Evolutionary conservation across 1,140 invertebrate genomes (phyloP), one percentile per base, ranked within the genome.

Genomic region (Procambarus virginalis): DNA sequence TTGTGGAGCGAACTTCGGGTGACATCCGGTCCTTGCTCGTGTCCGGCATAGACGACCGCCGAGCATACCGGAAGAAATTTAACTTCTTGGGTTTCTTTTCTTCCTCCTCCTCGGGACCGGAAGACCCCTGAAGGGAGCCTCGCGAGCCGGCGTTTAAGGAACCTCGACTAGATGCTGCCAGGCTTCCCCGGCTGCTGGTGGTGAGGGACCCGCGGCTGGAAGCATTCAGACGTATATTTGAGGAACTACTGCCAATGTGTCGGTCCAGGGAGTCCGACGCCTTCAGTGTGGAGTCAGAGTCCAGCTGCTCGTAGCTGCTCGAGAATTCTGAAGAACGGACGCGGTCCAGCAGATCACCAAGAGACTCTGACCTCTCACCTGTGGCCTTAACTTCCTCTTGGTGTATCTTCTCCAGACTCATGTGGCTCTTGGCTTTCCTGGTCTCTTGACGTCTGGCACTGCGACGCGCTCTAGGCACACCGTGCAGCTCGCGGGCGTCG

Each of bases 401-500:
- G 76, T 92, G 92, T 8, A 92, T 92, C 80, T 92, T 92, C 80
- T 92, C 92, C 6, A 92, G 78, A n/a, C 90, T 92, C 92, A 92
- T 89, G 78, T 92, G 92, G 55, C 90, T 91, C 76, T 92, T 92
- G 14, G 92, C 92, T 48, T 92, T 92, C 51, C 92, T 68, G 22
- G 92, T 78, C 48, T 92, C 92, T 75, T 94, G 91, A 94, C 94
- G 82, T 94, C 93, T 85, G 92, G 94, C 92, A 94, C 95, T 91
- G 95, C 95, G 34, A 96, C 97, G 48, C 96, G 96, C 90, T 96
- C 93, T 46, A 96, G 95, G 2, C 96, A 97, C 68, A 97, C 93
- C 0, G 96, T 97, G 86, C 70, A 89, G 86, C 49, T 92, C 92
- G 12, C 90, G 85, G 2, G 84, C 86, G 73, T 86, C 89, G 58